Conservation (phyloP, 2,888 invertebrate genomes). For the Dromius quadrimaculatus region DNA sequence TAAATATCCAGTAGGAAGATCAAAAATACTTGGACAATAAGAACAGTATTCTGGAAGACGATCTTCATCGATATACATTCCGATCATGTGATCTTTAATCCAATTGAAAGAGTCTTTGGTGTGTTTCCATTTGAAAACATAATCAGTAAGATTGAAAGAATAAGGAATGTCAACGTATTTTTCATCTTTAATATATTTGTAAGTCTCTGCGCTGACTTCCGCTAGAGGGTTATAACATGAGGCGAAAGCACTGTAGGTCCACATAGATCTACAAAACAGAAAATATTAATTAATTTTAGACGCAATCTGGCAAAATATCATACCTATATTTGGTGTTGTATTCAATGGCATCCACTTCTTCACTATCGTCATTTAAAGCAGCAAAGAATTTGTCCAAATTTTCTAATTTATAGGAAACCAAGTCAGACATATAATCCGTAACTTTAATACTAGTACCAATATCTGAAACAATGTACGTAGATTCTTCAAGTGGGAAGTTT, state of each 20-base stretch:
- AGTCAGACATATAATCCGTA: neutral
- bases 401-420: slow-evolving; percentile 20
- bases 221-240: neutral
- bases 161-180: slow-evolving; percentile 4
- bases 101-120: slow-evolving; percentile 3
- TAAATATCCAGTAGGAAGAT: neutral
- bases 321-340: slow-evolving; percentile 29
- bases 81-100: slow-evolving; percentile 4
- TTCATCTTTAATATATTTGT: slow-evolving; percentile 15
- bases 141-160: slow-evolving; percentile 11
- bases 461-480: neutral
- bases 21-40: neutral
- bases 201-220: slow-evolving; percentile 4
- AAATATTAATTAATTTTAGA: too few relatives aligned
- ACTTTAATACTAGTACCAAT: slow-evolving; percentile 16
- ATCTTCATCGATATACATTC: neutral
- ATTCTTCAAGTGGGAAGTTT: slow-evolving; percentile 6
- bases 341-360: slow-evolving; percentile 23
- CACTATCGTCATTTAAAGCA: neutral
- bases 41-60: neutral
- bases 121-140: slow-evolving; percentile 15
- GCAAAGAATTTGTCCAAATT: slow-evolving; percentile 11
- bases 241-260: neutral
- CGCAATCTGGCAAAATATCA: neutral
- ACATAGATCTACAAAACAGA: slow-evolving; percentile 3